Evolutionary conservation across 2,888 invertebrate species (phyloP), one percentile per base, ranked within the genome.

Genomic region (Calameuta filiformis): DNA sequence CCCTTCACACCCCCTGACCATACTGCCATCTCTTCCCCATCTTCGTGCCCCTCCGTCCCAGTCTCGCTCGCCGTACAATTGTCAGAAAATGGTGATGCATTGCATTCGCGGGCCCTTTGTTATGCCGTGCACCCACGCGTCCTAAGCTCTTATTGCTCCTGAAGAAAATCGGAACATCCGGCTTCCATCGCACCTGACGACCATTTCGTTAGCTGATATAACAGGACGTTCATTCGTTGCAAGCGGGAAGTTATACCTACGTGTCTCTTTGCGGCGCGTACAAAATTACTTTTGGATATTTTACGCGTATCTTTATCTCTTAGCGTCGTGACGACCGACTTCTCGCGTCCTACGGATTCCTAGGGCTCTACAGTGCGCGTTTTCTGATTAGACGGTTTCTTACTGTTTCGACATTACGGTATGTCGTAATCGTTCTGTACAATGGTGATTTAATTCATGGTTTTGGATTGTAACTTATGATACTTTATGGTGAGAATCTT

Each of bases 31-130:
- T 76, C 69, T 56, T 73, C 12, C 73, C 69, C 71, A 35, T 75
- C 75, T 71, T 77, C 77, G 73, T 76, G 35, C 69, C 69, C 74
- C 73, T 73, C 35, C 73, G 75, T 35, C 75, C 75, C 30, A 77
- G 73, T 76, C 73, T 76, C 69, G 3, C n/a, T 69, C 75, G 30
- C 73, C 37, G 35, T 73, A 40, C 80, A 56, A 87, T 88, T 87
- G 86, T 88, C 83, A 86, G 87, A 88, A 89, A 88, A 87, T 86
- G 87, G 86, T 87, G 88, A 88, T 88, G 85, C 87, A 88, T 84
- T 83, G 84, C 84, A 86, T 85, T 84, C 85, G 82, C 77, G 75
- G 79, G 82, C 81, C 84, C 86, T 87, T 87, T 86, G 85, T 87
- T 86, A 84, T 86, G 80, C 80, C 85, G 80, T 82, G 81, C 82